These are phyloP conservation scores for Drosophila triauraria DNA, from an alignment of 1,140 invertebrate genomes.

Conservation along the genomic window DNA sequence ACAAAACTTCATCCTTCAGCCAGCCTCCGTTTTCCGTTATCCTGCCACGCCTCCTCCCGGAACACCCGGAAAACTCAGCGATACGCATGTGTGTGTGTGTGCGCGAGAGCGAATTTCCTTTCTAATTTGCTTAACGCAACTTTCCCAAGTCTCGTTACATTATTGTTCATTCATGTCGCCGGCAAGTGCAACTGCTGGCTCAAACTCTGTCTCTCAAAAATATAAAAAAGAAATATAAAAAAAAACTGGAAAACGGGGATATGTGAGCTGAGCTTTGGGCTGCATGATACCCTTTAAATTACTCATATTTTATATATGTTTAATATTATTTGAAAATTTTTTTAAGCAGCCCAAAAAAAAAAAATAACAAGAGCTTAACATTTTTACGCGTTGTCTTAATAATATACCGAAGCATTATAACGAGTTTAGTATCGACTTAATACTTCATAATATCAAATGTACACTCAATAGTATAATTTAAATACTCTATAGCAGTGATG, in stretches of 20 bases:
- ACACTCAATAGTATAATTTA: no score
- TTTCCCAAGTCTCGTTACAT: slow-evolving; percentile 52
- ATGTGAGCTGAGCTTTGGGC: not conserved
- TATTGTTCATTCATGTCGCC: slow-evolving; percentile 46
- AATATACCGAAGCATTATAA: no score
- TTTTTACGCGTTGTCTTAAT: no score
- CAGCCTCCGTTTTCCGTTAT: slow-evolving; percentile 31
- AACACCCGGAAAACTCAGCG: not conserved
- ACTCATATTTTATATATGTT: no score
- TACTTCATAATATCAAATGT: no score
- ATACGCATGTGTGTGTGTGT: slow-evolving; percentile 1
- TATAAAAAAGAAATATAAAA: not conserved
- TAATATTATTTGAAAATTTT: no score
- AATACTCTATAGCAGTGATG: no score
- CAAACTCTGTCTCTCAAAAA: not conserved
- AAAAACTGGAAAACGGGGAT: not conserved
- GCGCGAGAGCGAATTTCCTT: slow-evolving; percentile 43
- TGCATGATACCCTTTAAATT: not conserved
- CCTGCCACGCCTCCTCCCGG: slow-evolving; percentile 7
- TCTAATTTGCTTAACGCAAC: slow-evolving; percentile 69
- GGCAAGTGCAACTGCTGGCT: slow-evolving; percentile 41
- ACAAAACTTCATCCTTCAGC: slow-evolving; percentile 55
- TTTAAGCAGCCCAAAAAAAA: no score
- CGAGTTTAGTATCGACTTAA: no score
- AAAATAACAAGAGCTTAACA: no score